Base-by-base conservation (phyloP, 1,140 invertebrate species). In the Calycopis cecrops region DNA sequence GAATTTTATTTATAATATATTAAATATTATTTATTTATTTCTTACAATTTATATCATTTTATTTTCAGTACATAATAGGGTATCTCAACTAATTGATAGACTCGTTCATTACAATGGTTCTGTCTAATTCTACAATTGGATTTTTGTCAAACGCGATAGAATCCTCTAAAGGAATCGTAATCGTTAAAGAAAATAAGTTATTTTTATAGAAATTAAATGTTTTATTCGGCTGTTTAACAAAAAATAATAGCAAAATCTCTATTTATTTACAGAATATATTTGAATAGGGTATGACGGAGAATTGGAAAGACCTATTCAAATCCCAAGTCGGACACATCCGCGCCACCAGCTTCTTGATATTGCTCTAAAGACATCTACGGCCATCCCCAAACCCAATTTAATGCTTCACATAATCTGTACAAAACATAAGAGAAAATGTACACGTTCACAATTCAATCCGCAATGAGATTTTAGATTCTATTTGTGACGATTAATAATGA, bases 321-420 rank as follows among this genome's bases (percentile, higher is more conserved):
- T 70, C 62, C 61, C 48, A 40, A 28, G 21, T 2, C 21, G 57
- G 55, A 33, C 21, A 37, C 52, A 42, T 53, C 21, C 52, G 52
- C 37, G 38, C 52, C 38, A 53, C 52, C 38, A 53, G 52, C 37
- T 44, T 28, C 21, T 53, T 52, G 51, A 65, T 65, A 68, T 61
- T 66, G 44, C 63, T 59, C 56, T 55, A 59, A 69, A 65, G 69
- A 75, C 72, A 75, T 72, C 72, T 75, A 69, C 62, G 65, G 57
- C 69, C 63, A 63, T 54, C 71, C 64, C 60, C 67, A 65, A 67
- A 75, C 59, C 72, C 65, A 72, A 75, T 75, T 75, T 75, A 68
- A 75, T 75, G 69, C 72, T 58, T 71, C 69, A 70, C 63, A 49
- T 65, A 68, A 68, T 68, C 69, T 67, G 62, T 59, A 68, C 62